phyloP scores from a whole-genome alignment of 1,140 invertebrate species.

The Leucophenga varia region DNA sequence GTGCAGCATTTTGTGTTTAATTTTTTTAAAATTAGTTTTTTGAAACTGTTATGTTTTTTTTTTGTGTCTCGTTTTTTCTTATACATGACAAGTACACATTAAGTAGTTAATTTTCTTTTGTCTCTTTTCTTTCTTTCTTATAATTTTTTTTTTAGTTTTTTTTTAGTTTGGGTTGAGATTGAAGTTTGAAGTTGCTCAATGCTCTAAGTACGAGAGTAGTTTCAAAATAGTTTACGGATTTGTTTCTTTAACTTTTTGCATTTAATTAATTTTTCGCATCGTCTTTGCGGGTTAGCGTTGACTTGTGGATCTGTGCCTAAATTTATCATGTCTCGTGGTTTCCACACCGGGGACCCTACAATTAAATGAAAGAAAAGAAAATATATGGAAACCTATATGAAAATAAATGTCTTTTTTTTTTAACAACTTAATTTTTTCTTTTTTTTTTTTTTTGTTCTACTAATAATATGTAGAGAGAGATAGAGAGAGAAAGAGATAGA shows the following conservation, averaged over 20 bases:
- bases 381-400: constrained; percentile 57
- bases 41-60: neutral
- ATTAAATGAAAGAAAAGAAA: constrained; percentile 61
- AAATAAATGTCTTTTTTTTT: constrained; percentile 35
- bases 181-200: neutral
- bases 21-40: too few species aligned
- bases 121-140: neutral
- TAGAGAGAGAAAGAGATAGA: constrained; percentile 14
- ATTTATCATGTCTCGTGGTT: constrained; percentile 75
- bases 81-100: neutral
- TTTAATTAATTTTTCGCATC: constrained; percentile 56
- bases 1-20: too few species aligned
- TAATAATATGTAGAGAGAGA: constrained; percentile 22
- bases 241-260: constrained; percentile 27
- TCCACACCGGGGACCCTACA: constrained; percentile 88
- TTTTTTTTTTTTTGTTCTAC: constrained; percentile 9
- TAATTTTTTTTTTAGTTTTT: constrained; percentile 10
- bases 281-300: constrained; percentile 58
- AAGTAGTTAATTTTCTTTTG: constrained; percentile 1
- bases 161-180: constrained; percentile 7
- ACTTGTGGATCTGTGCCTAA: constrained; percentile 58
- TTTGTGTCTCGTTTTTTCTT: neutral
- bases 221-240: constrained; percentile 10
- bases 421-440: constrained; percentile 22
- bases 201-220: neutral